phyloP scores from a whole-genome alignment of 2,113 vertebrate genomes.

The Lucifuga dentata region DNA sequence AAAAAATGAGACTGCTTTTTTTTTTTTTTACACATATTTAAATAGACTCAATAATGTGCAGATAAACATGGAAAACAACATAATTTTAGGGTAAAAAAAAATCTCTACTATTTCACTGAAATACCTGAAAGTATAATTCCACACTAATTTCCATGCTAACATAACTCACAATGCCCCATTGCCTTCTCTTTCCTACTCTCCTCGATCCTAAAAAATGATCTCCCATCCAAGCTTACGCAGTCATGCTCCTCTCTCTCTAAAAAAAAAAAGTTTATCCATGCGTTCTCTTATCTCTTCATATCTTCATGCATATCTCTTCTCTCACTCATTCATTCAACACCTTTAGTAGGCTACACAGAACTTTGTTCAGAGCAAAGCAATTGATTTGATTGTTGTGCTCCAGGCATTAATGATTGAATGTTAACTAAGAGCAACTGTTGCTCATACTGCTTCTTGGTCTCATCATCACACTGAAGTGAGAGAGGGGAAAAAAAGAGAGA shows the following conservation, averaged over 20 bases:
- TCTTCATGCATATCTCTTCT: too few species aligned
- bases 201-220: too few species aligned
- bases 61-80: too few species aligned
- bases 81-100: too few species aligned
- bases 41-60: background rate
- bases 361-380: conserved; percentile 30
- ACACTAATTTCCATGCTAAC: too few species aligned
- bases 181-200: too few species aligned
- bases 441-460: conserved; percentile 29
- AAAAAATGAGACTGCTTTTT: too few species aligned
- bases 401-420: conserved; percentile 42
- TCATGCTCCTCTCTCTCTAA: background rate
- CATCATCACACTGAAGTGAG: conserved; percentile 10
- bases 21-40: too few species aligned
- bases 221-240: background rate
- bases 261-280: too few species aligned
- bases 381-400: conserved; percentile 31
- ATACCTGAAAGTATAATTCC: too few species aligned
- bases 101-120: too few species aligned
- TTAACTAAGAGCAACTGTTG: background rate
- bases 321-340: conserved; percentile 1
- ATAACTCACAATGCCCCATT: too few species aligned
- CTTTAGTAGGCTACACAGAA: conserved; percentile 15
- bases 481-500: background rate
- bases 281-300: background rate